Evolutionary conservation across 1,140 invertebrate genomes (phyloP).

Genomic region (Saccostrea cuccullata): DNA sequence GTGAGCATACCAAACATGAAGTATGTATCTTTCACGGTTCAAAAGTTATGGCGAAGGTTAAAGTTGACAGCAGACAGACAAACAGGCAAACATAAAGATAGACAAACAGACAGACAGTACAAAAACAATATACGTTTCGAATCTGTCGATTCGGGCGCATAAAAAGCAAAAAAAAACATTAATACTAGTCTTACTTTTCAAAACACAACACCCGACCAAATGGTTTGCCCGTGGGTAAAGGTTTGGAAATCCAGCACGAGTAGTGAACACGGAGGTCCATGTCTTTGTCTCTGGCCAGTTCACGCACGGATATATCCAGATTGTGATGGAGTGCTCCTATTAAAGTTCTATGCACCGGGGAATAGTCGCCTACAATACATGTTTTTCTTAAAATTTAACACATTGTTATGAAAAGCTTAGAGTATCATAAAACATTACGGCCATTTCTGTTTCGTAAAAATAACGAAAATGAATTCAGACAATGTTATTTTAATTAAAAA

Average conservation of each 20-base stretch:
- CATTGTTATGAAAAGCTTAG: not conserved
- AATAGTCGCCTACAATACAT: conserved; percentile 71
- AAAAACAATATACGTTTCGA: no score
- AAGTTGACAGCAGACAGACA: no score
- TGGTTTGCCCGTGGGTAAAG: conserved; percentile 62
- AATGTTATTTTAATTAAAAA: no score
- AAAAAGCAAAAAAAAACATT: not conserved
- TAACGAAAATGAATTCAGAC: no score
- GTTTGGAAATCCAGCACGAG: conserved; percentile 75
- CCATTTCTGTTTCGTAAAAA: no score
- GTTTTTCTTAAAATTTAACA: not conserved
- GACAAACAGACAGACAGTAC: no score
- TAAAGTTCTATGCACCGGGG: conserved; percentile 61
- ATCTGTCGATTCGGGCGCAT: no score
- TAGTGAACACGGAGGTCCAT: conserved; percentile 72
- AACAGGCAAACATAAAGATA: no score
- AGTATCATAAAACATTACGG: no score
- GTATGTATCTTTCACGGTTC: no score
- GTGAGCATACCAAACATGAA: no score
- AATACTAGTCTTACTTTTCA: conserved; percentile 68
- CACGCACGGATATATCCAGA: conserved; percentile 64
- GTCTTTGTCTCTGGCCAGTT: conserved; percentile 68
- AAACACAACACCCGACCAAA: conserved; percentile 71
- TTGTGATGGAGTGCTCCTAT: conserved; percentile 71
- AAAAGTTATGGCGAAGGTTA: no score